Percentiles rank a stretch among this genome's conserved stretches.
Evolutionary conservation across 1,140 invertebrate species (phyloP).

Genomic region (Drosophila jambulina): DNA sequence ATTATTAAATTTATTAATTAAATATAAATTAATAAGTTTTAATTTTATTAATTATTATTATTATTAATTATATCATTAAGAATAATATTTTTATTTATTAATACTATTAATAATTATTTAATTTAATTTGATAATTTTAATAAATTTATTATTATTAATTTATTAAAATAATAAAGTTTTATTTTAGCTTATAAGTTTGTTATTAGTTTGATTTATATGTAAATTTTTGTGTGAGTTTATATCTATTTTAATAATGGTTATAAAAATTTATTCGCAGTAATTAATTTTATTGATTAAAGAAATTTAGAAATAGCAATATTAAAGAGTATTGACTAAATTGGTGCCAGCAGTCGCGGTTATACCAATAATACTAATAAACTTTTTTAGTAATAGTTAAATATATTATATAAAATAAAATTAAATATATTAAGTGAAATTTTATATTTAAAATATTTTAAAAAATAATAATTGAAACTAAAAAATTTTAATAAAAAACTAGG

Average conservation of each 20-base stretch:
- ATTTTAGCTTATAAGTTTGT: conserved; percentile 65
- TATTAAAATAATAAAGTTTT: conserved; percentile 55
- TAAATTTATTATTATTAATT: not conserved
- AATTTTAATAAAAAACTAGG: conserved; percentile 83
- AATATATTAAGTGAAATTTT: conserved; percentile 74
- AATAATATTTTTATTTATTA: too few species aligned
- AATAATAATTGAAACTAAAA: conserved; percentile 50
- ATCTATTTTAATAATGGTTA: conserved; percentile 55
- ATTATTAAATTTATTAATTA: too few species aligned
- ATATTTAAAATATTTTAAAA: conserved; percentile 53
- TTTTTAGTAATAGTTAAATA: conserved; percentile 58
- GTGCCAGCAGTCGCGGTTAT: conserved; percentile 73
- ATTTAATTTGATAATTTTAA: too few species aligned
- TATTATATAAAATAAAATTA: conserved; percentile 47
- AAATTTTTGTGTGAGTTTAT: conserved; percentile 63
- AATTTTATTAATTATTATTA: too few species aligned
- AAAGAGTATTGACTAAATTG: conserved; percentile 70
- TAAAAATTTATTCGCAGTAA: conserved; percentile 52
- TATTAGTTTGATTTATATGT: conserved; percentile 72
- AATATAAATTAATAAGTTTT: too few species aligned
- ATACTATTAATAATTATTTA: too few species aligned
- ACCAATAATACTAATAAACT: conserved; percentile 64
- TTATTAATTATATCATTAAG: too few species aligned
- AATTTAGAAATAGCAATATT: conserved; percentile 84
- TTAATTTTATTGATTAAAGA: conserved; percentile 83